Base-by-base conservation (phyloP, 1,140 invertebrate genomes). In the Dendroctonus valens region DNA sequence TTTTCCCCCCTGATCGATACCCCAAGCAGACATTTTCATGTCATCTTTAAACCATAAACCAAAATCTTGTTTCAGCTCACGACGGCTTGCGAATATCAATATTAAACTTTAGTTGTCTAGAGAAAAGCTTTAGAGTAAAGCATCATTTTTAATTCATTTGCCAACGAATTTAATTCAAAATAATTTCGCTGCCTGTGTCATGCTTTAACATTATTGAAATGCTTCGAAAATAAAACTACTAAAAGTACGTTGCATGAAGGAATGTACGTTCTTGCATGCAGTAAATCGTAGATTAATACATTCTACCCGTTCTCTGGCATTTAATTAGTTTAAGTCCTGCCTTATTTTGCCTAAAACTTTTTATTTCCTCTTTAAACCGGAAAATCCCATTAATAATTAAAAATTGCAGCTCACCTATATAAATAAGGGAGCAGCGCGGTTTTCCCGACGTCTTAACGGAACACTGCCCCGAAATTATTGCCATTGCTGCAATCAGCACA, bases 401-500 rank as follows among this genome's bases (percentile, higher is more conserved):
- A 66, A 57, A 58, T 52, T 59, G 65, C 65, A 54, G 57, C 65
- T 66, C 65, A 66, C 65, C 65, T 66, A 66, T 66, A 66, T 66
- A 66, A 66, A 66, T 66, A 66, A 66, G 65, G 65, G 65, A 42
- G 57, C 57, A 53, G 51, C 65, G 65, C 41, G 73, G 67, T 73
- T 73, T 72, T 72, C 69, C 65, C 69, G 68, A 70, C 73, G 70
- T 73, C 71, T 76, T 75, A 76, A 75, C 73, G 73, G 73, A 76
- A 75, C 75, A 73, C 70, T 74, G 73, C 72, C 65, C 69, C 72
- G 69, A 72, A 75, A 75, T 76, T 76, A 76, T 75, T 76, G 73
- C 73, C 74, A 72, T 76, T 75, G 73, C 74, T 72, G 75, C 74
- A 76, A 76, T 76, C 75, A 76, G 73, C 75, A 74, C 75, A 76